A percentile compares a stretch with the other conserved stretches of the same genome.
Evolutionary conservation across 1,140 invertebrate genomes (phyloP).

Genomic region (Micrasema longulum): DNA sequence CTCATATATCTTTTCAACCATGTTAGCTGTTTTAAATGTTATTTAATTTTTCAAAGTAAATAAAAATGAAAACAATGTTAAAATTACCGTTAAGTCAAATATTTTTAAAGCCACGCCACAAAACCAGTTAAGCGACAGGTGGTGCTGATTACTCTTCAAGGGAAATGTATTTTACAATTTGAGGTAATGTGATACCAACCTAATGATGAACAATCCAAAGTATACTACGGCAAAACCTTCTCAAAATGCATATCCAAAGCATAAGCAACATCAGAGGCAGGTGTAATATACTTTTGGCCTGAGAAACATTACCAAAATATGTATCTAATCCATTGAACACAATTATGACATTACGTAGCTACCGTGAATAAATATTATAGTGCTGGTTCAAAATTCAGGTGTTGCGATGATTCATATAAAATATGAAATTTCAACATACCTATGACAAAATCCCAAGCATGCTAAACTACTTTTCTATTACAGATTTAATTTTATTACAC

Average conservation of each 20-base stretch:
- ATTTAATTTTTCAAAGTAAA: neutral
- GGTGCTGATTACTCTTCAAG: conserved; percentile 15
- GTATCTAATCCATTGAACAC: conserved; percentile 31
- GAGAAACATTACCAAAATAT: conserved; percentile 58
- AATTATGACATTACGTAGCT: conserved; percentile 6
- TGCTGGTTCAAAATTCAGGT: too few relatives aligned
- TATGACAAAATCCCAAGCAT: too few relatives aligned
- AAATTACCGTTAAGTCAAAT: conserved; percentile 15
- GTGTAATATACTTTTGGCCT: conserved; percentile 69
- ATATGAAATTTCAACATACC: too few relatives aligned
- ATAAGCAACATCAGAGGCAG: conserved; percentile 70
- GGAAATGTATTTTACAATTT: conserved; percentile 44
- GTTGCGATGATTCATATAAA: too few relatives aligned
- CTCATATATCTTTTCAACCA: neutral
- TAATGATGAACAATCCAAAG: conserved; percentile 64
- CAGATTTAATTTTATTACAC: too few relatives aligned
- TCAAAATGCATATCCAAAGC: conserved; percentile 72
- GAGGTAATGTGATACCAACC: conserved; percentile 51
- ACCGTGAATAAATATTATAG: conserved; percentile 9
- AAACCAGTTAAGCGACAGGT: conserved; percentile 43
- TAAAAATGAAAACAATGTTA: neutral
- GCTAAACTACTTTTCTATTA: too few relatives aligned
- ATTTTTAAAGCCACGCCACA: conserved; percentile 18
- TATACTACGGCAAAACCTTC: conserved; percentile 71
- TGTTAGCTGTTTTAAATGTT: neutral